phyloP scores from a whole-genome alignment of 2,888 invertebrate species.

The Alentia gelatinosa region DNA sequence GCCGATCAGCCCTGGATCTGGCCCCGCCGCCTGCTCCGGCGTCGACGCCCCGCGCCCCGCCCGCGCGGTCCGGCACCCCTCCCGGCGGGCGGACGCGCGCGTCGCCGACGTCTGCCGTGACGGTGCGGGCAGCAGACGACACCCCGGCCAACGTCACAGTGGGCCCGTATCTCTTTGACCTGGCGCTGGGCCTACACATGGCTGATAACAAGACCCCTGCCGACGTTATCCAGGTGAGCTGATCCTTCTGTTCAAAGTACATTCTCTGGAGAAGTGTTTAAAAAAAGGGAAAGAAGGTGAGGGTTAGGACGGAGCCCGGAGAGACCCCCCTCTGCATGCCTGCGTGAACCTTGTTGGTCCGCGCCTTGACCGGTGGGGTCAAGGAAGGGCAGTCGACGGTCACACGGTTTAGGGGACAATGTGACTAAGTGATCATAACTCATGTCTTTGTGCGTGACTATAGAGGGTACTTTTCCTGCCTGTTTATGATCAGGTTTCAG shows the following conservation, averaged over 20 bases:
- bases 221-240: constrained; percentile 47
- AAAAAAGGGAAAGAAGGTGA: no score
- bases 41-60: neutral
- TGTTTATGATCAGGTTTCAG: no score
- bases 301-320: neutral
- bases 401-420: neutral
- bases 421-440: no score
- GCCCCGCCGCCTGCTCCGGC: neutral
- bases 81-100: neutral
- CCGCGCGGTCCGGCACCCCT: neutral
- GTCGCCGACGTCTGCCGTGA: constrained; percentile 23
- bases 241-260: neutral
- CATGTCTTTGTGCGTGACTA: no score
- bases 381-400: neutral
- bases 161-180: constrained; percentile 52
- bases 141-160: constrained; percentile 22
- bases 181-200: constrained; percentile 49
- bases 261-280: no score
- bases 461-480: no score
- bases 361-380: constrained; percentile 1
- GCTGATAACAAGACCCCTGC: neutral
- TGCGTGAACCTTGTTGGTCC: neutral
- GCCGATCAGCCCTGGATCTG: neutral
- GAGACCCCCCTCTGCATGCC: neutral
- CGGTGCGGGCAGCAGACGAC: constrained; percentile 30